Percentiles rank a stretch among this genome's conserved stretches.
phyloP scores from a whole-genome alignment of 2,797 vertebrate genomes.

The Myiotriccus ornatus region DNA sequence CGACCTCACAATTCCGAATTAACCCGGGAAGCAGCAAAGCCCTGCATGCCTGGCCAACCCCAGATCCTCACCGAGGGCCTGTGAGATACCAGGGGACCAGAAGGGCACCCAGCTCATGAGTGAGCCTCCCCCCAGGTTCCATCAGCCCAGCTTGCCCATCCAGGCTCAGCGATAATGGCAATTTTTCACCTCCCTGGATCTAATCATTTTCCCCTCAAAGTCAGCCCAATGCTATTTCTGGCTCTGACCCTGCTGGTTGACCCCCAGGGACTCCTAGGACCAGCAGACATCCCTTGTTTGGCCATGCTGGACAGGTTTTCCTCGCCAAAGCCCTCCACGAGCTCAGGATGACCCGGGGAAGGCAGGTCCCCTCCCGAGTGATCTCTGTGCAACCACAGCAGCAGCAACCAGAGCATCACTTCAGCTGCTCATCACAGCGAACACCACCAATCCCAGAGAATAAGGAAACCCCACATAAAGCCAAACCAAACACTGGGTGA shows the following conservation, averaged over 20 bases:
- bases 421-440: too few relatives aligned
- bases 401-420: not conserved
- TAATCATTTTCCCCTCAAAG: not conserved
- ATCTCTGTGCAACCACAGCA: not conserved
- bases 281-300: not conserved
- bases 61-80: not conserved
- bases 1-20: fast-evolving
- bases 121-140: not conserved
- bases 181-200: not conserved
- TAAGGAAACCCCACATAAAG: not conserved
- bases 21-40: not conserved
- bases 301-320: not conserved
- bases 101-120: not conserved
- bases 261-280: not conserved
- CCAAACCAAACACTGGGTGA: not conserved
- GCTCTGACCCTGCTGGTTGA: not conserved
- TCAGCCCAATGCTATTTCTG: not conserved
- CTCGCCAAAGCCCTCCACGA: not conserved
- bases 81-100: not conserved
- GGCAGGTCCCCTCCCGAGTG: not conserved
- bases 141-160: not conserved
- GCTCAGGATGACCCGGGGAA: not conserved
- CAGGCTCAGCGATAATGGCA: not conserved
- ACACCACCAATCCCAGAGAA: not conserved
- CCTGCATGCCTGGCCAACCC: not conserved